phyloP scores from a whole-genome alignment of 35 echinoderm and acorn worm genomes.

The Apostichopus parvimensis region DNA sequence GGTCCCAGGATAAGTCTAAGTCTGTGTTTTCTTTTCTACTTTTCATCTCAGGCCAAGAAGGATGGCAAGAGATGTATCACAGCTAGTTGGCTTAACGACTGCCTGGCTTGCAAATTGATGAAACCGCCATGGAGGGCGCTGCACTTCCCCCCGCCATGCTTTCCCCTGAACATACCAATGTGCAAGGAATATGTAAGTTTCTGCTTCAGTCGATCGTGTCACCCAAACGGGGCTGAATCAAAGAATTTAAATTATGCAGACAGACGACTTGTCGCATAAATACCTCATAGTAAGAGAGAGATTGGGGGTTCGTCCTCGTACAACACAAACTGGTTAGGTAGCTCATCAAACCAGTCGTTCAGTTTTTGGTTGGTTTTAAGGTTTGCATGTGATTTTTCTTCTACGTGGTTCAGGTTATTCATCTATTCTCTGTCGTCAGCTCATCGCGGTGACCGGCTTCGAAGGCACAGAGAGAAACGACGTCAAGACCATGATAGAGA shows the following conservation, averaged over 20 bases:
- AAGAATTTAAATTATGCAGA: too few species aligned
- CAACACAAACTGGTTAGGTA: too few species aligned
- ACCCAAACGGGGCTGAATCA: too few species aligned
- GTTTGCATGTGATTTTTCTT: too few species aligned
- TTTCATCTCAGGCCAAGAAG: constrained; percentile 81
- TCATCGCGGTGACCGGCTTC: constrained; percentile 94
- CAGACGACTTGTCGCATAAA: too few species aligned
- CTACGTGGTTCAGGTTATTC: too few species aligned
- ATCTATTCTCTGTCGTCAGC: constrained; percentile 49
- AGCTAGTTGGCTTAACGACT: constrained; percentile 97
- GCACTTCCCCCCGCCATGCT: constrained; percentile 76
- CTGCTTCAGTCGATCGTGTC: too few species aligned
- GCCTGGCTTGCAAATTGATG: constrained; percentile 82
- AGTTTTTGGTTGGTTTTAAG: too few species aligned
- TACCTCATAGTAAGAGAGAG: too few species aligned
- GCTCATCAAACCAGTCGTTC: too few species aligned
- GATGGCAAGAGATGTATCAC: constrained; percentile 94
- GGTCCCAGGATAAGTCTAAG: too few species aligned
- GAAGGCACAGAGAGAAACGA: constrained; percentile 90
- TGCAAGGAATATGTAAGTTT: constrained; percentile 91
- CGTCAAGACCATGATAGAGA: constrained; percentile 94
- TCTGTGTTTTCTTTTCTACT: background rate
- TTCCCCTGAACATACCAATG: constrained; percentile 72
- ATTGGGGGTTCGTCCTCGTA: too few species aligned
- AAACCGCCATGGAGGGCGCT: constrained; percentile 93